phyloP scores from a whole-genome alignment of 1,140 invertebrate genomes.

The Ylistrum balloti region DNA sequence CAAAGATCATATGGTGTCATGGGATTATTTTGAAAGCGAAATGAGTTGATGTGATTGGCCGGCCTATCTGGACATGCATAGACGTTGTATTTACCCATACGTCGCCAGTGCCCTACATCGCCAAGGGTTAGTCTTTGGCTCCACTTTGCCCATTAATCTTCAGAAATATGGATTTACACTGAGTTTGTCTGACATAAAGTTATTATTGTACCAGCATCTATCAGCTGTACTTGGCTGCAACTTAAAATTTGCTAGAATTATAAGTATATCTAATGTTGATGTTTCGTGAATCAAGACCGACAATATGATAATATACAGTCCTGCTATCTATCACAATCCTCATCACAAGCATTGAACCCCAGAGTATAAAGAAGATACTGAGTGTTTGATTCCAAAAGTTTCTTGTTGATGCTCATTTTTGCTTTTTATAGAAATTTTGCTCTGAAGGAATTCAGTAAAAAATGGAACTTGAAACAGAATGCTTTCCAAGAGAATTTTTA shows the following conservation, averaged over 20 bases:
- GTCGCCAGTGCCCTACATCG: neutral
- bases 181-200: neutral
- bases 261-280: neutral
- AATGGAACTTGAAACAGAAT: neutral
- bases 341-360: neutral
- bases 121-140: neutral
- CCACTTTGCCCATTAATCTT: constrained; percentile 33
- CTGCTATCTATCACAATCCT: neutral
- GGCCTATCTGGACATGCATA: neutral
- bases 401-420: neutral
- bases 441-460: neutral
- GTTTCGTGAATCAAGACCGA: neutral
- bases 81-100: neutral
- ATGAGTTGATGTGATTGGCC: neutral
- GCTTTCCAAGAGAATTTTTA: neutral
- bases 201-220: neutral
- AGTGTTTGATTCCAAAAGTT: neutral
- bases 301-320: neutral
- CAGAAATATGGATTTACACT: neutral
- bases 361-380: neutral
- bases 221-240: neutral
- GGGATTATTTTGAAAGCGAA: constrained; percentile 18
- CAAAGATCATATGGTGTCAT: constrained; percentile 9
- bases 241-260: constrained; percentile 11
- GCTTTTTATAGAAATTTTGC: neutral